phyloP scores from a whole-genome alignment of 2,888 invertebrate genomes.

The Hypomecis punctinalis region DNA sequence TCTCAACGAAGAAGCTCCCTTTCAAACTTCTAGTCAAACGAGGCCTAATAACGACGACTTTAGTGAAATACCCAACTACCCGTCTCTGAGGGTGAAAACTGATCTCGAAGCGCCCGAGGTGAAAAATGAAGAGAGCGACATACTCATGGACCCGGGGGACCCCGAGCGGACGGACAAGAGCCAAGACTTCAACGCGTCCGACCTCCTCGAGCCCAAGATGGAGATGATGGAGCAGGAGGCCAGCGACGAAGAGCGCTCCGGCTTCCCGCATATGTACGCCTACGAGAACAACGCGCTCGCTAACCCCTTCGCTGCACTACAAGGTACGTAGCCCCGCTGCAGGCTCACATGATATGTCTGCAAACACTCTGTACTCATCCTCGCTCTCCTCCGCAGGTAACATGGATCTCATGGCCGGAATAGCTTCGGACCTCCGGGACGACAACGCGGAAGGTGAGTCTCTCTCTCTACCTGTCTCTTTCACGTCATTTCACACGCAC shows the following conservation, averaged over 20 bases:
- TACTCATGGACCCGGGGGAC: constrained; percentile 79
- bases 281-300: constrained; percentile 77
- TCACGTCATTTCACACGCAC: constrained; percentile 81
- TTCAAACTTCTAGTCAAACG: constrained; percentile 85
- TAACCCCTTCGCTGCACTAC: constrained; percentile 80
- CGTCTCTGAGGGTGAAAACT: constrained; percentile 82
- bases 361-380: constrained; percentile 7
- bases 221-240: constrained; percentile 89
- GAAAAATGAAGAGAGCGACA: constrained; percentile 80
- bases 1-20: constrained; percentile 83
- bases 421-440: constrained; percentile 75
- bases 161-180: constrained; percentile 69
- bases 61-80: constrained; percentile 81
- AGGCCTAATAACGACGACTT: constrained; percentile 85
- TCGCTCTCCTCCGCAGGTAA: constrained; percentile 65
- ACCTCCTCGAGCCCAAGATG: constrained; percentile 87
- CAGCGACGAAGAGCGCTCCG: constrained; percentile 87
- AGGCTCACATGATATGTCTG: neutral
- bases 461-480: constrained; percentile 53
- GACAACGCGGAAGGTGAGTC: constrained; percentile 79
- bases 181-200: constrained; percentile 78
- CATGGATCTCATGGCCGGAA: constrained; percentile 78
- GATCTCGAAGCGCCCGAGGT: constrained; percentile 83
- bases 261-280: constrained; percentile 74
- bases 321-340: constrained; percentile 56